Percentiles rank a stretch among this genome's conserved stretches.
phyloP scores from a whole-genome alignment of 2,797 vertebrate genomes.

The Miichthys miiuy region DNA sequence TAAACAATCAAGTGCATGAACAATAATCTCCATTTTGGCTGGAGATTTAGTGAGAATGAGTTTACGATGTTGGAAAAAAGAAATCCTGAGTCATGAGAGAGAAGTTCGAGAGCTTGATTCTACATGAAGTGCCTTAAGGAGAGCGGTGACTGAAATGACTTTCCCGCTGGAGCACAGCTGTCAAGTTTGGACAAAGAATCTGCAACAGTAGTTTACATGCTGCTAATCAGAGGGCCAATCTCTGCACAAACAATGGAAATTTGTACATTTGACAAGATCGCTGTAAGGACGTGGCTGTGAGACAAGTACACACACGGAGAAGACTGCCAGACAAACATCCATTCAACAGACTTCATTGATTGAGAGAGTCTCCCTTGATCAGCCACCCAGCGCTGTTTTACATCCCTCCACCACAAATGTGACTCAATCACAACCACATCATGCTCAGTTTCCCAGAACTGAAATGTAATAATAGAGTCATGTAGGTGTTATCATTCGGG shows the following conservation, averaged over 20 bases:
- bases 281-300: neutral
- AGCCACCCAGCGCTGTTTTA: conserved; percentile 44
- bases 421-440: conserved; percentile 28
- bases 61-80: conserved; percentile 7
- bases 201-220: conserved; percentile 45
- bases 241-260: conserved; percentile 27
- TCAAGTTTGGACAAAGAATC: conserved; percentile 48
- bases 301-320: conserved; percentile 13
- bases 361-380: conserved; percentile 24
- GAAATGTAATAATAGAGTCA: conserved; percentile 38
- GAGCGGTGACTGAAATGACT: conserved; percentile 14
- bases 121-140: conserved; percentile 50
- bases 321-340: conserved; percentile 7
- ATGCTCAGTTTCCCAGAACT: conserved; percentile 36
- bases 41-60: neutral
- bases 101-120: conserved; percentile 44
- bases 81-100: conserved; percentile 55
- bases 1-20: conserved; percentile 17
- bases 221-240: conserved; percentile 42
- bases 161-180: conserved; percentile 76
- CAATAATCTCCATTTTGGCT: conserved; percentile 18
- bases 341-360: conserved; percentile 2
- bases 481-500: conserved; percentile 51
- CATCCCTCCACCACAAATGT: conserved; percentile 38
- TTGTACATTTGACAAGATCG: conserved; percentile 43